Base-by-base conservation (phyloP, 2,797 vertebrate genomes). In the Cuniculus paca region DNA sequence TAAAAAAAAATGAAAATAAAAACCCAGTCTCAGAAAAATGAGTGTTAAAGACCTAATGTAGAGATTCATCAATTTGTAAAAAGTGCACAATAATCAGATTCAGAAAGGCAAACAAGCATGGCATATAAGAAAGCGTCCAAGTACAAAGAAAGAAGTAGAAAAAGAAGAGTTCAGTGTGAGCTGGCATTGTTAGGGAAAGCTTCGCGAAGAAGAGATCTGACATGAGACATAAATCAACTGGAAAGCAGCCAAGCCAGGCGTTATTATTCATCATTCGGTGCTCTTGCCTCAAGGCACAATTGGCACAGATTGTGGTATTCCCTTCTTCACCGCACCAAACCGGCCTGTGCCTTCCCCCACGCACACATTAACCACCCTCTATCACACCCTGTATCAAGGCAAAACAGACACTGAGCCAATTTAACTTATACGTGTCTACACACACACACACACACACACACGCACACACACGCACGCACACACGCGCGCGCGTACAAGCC, bases 221-320 rank as follows among this genome's bases (percentile, higher is more conserved):
- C 97, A 93, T 12, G 83, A 93, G 97, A 95, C 97, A 97, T 90
- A 96, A 97, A 97, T 97, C 96, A 95, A 79, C 65, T 95, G 97
- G 97, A 94, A 96, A 88, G 96, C 87, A 45, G 97, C 97, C 97
- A 98, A 94, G 90, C 95, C 79, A 87, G 97, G 96, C 94, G 95
- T 96, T 96, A 97, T 97, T 97, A 97, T 94, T 97, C 96, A 95
- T 94, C 94, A 85, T 65, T 94, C 61, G 61, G 94, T 58, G 97
- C 90, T 95, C 93, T 50, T n/a, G 94, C 97, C 97, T 97, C 94
- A 48, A 95, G 97, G 94, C 94, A 95, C 94, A 91, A 82, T 75
- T 96, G 95, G 97, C 97, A 94, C 72, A 56, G 95, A 91, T 1
- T 58, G 96, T 94, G 96, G 97, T 92, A 96, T 94, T 98, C 97